Percentiles rank a stretch among this genome's conserved stretches.
Conservation (phyloP, 2,113 vertebrate species). For the Galbula dea region DNA sequence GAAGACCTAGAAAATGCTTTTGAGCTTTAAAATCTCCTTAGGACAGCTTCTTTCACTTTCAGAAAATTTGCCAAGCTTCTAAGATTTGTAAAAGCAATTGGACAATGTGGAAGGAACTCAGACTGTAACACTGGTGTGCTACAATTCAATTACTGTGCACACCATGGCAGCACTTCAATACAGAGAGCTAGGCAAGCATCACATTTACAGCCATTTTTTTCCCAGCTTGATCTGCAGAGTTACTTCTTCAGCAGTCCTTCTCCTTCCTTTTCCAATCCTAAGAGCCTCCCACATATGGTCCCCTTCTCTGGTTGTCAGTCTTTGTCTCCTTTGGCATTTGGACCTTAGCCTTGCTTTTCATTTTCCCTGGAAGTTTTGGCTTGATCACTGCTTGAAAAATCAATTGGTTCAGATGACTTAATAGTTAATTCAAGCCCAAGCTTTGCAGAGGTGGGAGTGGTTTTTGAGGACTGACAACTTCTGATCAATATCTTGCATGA, state of each 20-base stretch:
- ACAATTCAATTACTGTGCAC: not conserved
- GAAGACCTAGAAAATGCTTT: not conserved
- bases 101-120: not conserved
- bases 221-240: not conserved
- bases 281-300: not conserved
- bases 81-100: constrained; percentile 23
- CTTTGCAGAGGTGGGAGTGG: fast-evolving
- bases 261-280: not conserved
- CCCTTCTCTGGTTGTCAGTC: not conserved
- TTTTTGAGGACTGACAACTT: not conserved
- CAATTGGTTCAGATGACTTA: not conserved
- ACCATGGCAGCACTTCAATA: not conserved
- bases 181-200: not conserved
- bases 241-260: not conserved
- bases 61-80: not conserved
- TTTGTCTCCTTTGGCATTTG: not conserved
- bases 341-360: not conserved
- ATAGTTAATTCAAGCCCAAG: not conserved
- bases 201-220: not conserved
- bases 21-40: constrained; percentile 36
- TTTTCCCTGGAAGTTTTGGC: not conserved
- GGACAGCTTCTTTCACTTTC: not conserved
- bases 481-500: not conserved
- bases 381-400: not conserved
- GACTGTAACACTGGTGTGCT: not conserved